phyloP scores from a whole-genome alignment of 2,888 invertebrate genomes.

The Cryptocheilus praepositus region DNA sequence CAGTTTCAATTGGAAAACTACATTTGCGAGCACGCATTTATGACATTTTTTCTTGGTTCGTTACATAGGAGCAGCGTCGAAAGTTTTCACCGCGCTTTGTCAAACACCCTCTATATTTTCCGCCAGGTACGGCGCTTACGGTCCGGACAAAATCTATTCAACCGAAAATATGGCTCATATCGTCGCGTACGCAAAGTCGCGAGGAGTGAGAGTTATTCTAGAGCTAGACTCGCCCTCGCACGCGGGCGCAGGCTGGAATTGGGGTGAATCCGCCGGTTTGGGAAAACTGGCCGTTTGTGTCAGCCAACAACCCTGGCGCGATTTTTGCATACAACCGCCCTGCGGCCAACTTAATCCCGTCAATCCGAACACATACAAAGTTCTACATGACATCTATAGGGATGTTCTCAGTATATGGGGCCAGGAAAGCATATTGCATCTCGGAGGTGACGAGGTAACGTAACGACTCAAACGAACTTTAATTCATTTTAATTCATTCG shows the following conservation, averaged over 20 bases:
- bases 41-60: no score
- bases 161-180: conserved; percentile 81
- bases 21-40: no score
- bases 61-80: no score
- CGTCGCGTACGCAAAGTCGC: conserved; percentile 84
- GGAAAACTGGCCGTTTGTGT: conserved; percentile 83
- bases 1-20: no score
- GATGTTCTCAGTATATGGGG: conserved; percentile 80
- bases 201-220: conserved; percentile 90
- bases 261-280: conserved; percentile 80
- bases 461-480: no score
- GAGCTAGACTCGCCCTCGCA: conserved; percentile 95
- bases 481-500: no score
- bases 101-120: no score
- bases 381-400: conserved; percentile 82
- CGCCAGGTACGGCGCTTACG: conserved; percentile 84
- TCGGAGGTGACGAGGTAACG: conserved; percentile 89
- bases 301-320: conserved; percentile 83
- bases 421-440: conserved; percentile 81
- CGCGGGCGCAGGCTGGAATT: conserved; percentile 88
- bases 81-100: no score
- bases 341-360: conserved; percentile 90
- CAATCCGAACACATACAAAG: conserved; percentile 82
- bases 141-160: conserved; percentile 82
- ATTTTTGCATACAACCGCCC: conserved; percentile 87